Base-by-base conservation (phyloP, 37 sponge, comb jelly and placozoan species). In the Oopsacas minuta region DNA sequence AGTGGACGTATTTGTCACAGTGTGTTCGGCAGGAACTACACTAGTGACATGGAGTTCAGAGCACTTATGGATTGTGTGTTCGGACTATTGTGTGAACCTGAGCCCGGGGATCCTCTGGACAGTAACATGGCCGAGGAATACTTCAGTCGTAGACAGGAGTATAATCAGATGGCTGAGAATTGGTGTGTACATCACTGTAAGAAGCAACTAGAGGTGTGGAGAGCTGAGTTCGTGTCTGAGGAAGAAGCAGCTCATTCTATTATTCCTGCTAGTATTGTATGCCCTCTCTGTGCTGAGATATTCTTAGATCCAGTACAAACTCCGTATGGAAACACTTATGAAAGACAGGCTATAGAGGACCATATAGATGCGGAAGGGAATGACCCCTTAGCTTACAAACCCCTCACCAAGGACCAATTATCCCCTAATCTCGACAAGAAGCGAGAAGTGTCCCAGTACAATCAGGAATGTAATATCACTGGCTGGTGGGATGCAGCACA, bases 241-340 rank as follows among this genome's bases (percentile, higher is more conserved):
- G 81, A 53, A 53, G 38, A 36, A 10, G 36, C 84, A 7, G 75
- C 75, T 5, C 37, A 46, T 15, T 49, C 52, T n/a, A 39, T 53
- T 0, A 10, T 37, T 34, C 86, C 86, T 30, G 34, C 81, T 37
- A 36, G 37, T 34, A 36, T 85, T n/a, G 38, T 69, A 22, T 85
- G 86, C 38, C 75, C 86, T 0, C 37, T 81, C n/a, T 38, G 51
- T n/a, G 81, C 37, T 0, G 39, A 61, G 35, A 36, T 85, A n/a
- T 38, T 85, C 81, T 17, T 35, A 36, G 75, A 85, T 38, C 86
- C 86, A 3, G 86, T 85, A 1, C 37, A 36, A 1, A 85, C 86
- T 22, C 86, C 86, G 23, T 85, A 81, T 36, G 86, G 86, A 15
- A 35, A 85, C 86, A 85, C 86, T 5, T 85, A 85, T 38, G 86